A percentile compares a stretch with the other conserved stretches of the same genome.
Evolutionary conservation across 2,888 invertebrate species (phyloP).

Genomic region (Scotopteryx bipunctaria): DNA sequence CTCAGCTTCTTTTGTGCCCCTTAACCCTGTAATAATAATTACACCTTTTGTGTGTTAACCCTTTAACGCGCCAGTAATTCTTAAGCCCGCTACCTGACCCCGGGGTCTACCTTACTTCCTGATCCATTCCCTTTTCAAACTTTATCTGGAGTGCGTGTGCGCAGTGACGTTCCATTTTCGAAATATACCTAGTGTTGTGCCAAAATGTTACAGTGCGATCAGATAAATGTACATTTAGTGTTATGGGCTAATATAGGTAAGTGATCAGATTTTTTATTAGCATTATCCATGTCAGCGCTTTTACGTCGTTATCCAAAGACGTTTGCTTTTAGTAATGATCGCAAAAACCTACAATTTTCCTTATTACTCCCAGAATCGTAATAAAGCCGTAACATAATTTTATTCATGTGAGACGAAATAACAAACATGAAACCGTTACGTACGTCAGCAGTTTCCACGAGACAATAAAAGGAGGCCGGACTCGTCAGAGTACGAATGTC

Average conservation of each 20-base stretch:
- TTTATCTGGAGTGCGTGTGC: conserved; percentile 75
- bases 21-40: conserved; percentile 78
- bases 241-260: conserved; percentile 27
- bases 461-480: conserved; percentile 78
- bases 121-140: conserved; percentile 75
- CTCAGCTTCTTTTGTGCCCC: conserved; percentile 62
- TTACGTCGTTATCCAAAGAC: conserved; percentile 26
- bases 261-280: conserved; percentile 24
- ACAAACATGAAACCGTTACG: conserved; percentile 64
- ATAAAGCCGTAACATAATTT: conserved; percentile 60
- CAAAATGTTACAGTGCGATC: conserved; percentile 14
- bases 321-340: conserved; percentile 35
- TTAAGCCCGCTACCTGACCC: conserved; percentile 80
- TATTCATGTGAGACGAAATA: conserved; percentile 64
- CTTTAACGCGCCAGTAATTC: conserved; percentile 77
- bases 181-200: conserved; percentile 35
- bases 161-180: conserved; percentile 56
- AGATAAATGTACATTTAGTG: neutral
- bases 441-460: conserved; percentile 70
- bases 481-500: conserved; percentile 75
- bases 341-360: conserved; percentile 48
- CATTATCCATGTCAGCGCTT: conserved; percentile 21
- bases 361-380: conserved; percentile 56
- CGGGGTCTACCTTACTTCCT: conserved; percentile 70
- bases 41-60: conserved; percentile 78